These are phyloP conservation scores for Drosophila quinaria DNA, from an alignment of 2,888 invertebrate species.

Conservation along the genomic window DNA sequence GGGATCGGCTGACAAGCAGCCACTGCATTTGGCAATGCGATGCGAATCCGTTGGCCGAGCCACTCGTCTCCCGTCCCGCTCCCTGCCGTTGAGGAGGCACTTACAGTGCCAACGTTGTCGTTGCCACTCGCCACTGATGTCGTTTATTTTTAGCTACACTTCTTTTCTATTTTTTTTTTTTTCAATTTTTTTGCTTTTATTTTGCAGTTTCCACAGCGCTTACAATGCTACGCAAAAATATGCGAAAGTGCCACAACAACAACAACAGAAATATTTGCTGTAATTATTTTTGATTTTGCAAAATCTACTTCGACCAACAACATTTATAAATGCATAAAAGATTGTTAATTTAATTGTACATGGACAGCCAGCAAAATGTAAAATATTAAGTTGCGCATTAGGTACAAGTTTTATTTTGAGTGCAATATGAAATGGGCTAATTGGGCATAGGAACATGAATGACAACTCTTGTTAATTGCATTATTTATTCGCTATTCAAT, in stretches of 20 bases:
- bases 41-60: slow-evolving; percentile 48
- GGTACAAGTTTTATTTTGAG: slow-evolving; percentile 13
- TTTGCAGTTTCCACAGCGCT: slow-evolving; percentile 34
- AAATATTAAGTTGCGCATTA: slow-evolving; percentile 20
- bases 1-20: slow-evolving; percentile 36
- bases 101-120: slow-evolving; percentile 56
- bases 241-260: slow-evolving; percentile 42
- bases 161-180: slow-evolving; percentile 24
- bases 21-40: slow-evolving; percentile 69
- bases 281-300: slow-evolving; percentile 68
- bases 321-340: slow-evolving; percentile 63
- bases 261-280: slow-evolving; percentile 41
- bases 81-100: slow-evolving; percentile 51
- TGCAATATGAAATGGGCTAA: slow-evolving; percentile 43
- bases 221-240: slow-evolving; percentile 59
- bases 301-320: slow-evolving; percentile 35
- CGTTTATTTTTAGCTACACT: slow-evolving; percentile 70
- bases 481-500: slow-evolving; percentile 35
- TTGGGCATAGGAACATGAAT: slow-evolving; percentile 41
- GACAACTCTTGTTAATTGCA: slow-evolving; percentile 33
- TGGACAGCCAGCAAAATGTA: slow-evolving; percentile 22
- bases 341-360: slow-evolving; percentile 60
- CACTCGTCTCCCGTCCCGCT: slow-evolving; percentile 27
- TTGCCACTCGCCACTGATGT: slow-evolving; percentile 52
- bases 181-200: slow-evolving; percentile 14